Evolutionary conservation across 1,140 invertebrate genomes (phyloP), one percentile per base, ranked within the genome.

Genomic region (Gryllus bimaculatus): DNA sequence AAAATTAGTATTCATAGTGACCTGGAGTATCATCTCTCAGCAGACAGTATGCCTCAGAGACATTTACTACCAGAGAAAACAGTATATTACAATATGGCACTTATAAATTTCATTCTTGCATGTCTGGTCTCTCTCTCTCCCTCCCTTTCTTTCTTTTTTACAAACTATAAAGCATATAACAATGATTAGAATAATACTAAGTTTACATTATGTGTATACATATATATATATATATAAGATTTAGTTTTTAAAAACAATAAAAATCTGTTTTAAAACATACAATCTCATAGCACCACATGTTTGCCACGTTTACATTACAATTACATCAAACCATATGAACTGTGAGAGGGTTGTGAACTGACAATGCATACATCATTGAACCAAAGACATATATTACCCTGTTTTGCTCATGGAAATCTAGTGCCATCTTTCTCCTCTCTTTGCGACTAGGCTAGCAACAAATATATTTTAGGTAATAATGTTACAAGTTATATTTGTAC

Each of bases 131-230:
- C 54, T 66, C 26, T 39, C 26, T 39, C 26, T 5, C 26, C 26
- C 26, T 39, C 26, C 26, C 26, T 39, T 39, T 66, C 10, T 13
- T 66, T 66, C 10, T 66, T 66, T 54, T 66, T 13, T 66, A 66
- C 54, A 66, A 66, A 66, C 54, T 66, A 66, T 66, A 66, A 66
- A 66, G 54, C 54, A 66, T 18, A 66, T 66, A 66, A 66, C 54
- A 66, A 66, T 18, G 18, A 18, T 66, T 66, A 66, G 54, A 66
- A 66, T 18, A 66, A 66, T 66, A 66, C 18, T 66, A 66, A 66
- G 18, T 66, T 66, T 66, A 66, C 10, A 39, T 39, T 39, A 39
- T 39, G 26, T 39, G 26, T 39, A 39, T 39, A 39, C 26, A 39
- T 39, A 66, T 66, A 18, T 66, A 66, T 66, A 13, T 66, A 66